Conservation (phyloP, 2,113 vertebrate genomes). For the Carassius gibelio region DNA sequence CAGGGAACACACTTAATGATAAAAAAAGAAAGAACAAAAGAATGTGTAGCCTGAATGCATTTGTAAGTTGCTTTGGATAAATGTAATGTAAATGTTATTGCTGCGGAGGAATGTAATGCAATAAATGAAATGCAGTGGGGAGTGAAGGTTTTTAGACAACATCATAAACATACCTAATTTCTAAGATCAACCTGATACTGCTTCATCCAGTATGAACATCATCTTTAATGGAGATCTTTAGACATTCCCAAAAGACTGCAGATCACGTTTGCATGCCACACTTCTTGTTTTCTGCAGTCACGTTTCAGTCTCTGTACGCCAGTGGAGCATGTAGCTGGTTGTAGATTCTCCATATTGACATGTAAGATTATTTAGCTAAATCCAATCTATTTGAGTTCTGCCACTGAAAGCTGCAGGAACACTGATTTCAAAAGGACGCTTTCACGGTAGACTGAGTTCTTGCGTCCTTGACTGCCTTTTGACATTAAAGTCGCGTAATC, state of each 20-base stretch:
- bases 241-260: too few species aligned
- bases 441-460: background rate
- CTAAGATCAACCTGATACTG: background rate
- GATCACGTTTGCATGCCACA: slow-evolving; percentile 3
- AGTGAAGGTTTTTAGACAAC: background rate
- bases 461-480: slow-evolving; percentile 1
- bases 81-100: too few species aligned
- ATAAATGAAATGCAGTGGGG: background rate
- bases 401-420: background rate
- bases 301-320: slow-evolving; percentile 10
- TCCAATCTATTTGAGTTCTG: background rate
- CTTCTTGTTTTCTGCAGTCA: background rate
- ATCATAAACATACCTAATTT: background rate
- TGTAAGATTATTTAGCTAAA: slow-evolving; percentile 20
- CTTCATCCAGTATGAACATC: background rate
- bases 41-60: too few species aligned
- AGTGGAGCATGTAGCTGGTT: background rate
- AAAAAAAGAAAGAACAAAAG: too few species aligned
- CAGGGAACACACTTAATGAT: too few species aligned
- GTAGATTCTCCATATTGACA: background rate
- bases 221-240: background rate
- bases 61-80: too few species aligned
- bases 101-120: background rate
- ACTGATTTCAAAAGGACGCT: background rate
- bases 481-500: background rate